Conservation (phyloP, 2,113 vertebrate genomes). For the Neotragus pygmaeus region DNA sequence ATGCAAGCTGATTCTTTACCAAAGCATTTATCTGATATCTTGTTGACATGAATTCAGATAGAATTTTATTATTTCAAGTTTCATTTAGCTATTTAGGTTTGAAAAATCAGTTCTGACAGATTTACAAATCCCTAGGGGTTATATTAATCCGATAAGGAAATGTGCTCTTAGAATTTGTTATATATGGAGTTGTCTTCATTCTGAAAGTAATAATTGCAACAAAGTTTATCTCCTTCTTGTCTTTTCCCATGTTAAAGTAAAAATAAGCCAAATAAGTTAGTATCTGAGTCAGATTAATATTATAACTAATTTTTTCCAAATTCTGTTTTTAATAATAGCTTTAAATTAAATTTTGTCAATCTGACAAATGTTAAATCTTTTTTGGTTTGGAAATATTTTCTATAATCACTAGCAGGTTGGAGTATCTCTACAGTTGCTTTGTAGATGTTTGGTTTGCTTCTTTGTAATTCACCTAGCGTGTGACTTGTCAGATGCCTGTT, state of each 20-base stretch:
- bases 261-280: background rate
- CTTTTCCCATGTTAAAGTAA: background rate
- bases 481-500: background rate
- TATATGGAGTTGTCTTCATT: background rate
- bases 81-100: background rate
- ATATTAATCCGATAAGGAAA: background rate
- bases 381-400: background rate
- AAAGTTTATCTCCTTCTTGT: background rate
- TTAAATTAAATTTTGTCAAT: background rate
- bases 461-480: background rate
- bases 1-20: background rate
- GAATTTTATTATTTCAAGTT: background rate
- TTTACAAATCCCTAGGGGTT: background rate
- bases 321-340: background rate
- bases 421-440: background rate
- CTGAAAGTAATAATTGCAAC: background rate
- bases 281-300: background rate
- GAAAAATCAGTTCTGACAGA: conserved; percentile 19
- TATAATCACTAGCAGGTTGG: background rate
- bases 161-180: background rate
- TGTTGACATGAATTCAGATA: background rate
- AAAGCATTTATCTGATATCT: background rate
- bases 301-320: background rate
- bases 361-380: background rate
- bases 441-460: background rate